Conservation (phyloP, 2,888 invertebrate species). For the Reticulitermes lucifugus region DNA sequence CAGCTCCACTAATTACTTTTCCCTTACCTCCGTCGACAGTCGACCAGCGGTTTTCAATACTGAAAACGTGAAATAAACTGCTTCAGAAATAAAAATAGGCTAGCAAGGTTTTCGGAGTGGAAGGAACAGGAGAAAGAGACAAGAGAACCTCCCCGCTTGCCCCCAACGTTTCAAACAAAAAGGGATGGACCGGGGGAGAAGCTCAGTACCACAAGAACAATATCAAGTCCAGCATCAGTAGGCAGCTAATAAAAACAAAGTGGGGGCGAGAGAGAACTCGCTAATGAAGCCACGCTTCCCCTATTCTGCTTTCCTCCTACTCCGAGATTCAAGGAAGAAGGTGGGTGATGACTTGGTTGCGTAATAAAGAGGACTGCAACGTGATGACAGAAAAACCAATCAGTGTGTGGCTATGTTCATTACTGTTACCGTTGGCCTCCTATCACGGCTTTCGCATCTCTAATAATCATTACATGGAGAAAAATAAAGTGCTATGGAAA, state of each 20-base stretch:
- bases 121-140: constrained; percentile 15
- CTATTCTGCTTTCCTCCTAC: no score
- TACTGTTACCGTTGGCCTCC: no score
- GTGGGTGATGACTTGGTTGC: no score
- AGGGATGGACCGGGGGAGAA: not conserved
- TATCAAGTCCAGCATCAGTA: constrained; percentile 37
- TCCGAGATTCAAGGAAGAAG: no score
- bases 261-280: constrained; percentile 8
- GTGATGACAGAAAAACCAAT: no score
- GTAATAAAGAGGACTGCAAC: no score
- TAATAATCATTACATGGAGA: no score
- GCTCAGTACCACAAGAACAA: constrained; percentile 25
- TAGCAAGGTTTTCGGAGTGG: not conserved
- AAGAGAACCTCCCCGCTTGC: not conserved
- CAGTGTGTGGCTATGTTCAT: no score
- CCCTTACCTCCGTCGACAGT: constrained; percentile 17
- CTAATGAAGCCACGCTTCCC: constrained; percentile 45
- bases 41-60: constrained; percentile 39
- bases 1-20: constrained; percentile 42
- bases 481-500: no score
- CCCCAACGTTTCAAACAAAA: constrained; percentile 36
- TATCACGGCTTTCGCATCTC: no score
- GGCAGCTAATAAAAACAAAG: constrained; percentile 47
- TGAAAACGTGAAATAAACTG: constrained; percentile 36
- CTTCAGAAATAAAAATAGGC: constrained; percentile 20